Percentiles rank a stretch among this genome's conserved stretches.
phyloP scores from a whole-genome alignment of 2,113 vertebrate genomes.

The Bos indicus region DNA sequence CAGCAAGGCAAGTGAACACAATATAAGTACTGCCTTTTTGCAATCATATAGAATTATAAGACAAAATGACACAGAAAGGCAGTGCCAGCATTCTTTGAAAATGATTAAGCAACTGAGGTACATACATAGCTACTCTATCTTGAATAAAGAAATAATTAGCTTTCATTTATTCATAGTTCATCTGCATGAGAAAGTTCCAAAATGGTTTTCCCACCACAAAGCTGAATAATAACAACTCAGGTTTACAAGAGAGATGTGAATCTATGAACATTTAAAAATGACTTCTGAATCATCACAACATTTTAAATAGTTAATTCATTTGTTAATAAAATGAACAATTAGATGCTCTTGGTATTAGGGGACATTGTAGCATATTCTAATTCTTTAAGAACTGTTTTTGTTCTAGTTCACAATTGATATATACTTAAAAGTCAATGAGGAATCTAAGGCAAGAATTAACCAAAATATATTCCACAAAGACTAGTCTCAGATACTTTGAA shows the following conservation, averaged over 20 bases:
- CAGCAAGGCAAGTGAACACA: not conserved
- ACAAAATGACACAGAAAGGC: not conserved
- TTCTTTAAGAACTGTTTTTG: constrained; percentile 1
- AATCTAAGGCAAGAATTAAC: not conserved
- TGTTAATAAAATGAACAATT: not conserved
- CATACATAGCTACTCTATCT: not conserved
- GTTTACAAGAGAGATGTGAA: not conserved
- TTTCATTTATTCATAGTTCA: not conserved
- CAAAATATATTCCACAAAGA: not conserved
- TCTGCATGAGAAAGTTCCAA: not conserved
- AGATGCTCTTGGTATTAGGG: not conserved
- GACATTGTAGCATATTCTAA: not conserved
- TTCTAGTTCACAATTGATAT: not conserved
- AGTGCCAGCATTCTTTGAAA: not conserved
- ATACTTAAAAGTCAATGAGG: not conserved
- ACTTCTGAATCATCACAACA: not conserved
- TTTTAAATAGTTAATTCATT: not conserved
- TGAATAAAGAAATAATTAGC: not conserved
- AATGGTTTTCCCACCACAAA: not conserved
- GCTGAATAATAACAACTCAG: not conserved
- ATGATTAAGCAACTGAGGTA: not conserved
- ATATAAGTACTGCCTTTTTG: not conserved
- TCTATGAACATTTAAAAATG: not conserved
- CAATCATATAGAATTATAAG: not conserved
- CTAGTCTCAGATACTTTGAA: not conserved